Conservation (phyloP, 2,888 invertebrate species). For the Cyclophora punctaria region DNA sequence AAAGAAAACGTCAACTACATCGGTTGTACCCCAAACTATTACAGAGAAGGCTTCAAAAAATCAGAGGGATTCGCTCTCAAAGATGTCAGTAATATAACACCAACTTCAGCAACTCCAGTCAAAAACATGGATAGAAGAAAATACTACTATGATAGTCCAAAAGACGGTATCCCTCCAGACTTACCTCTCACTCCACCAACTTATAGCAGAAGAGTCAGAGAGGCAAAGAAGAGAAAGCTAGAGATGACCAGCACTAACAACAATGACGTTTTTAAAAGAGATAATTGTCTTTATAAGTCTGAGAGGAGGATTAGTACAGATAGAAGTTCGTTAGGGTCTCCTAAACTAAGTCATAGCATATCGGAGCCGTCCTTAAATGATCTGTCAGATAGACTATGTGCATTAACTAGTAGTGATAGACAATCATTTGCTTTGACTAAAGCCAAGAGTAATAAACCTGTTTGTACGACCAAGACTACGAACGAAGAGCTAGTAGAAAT, state of each 20-base stretch:
- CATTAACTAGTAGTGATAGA: slow-evolving; percentile 39
- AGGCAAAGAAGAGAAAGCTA: slow-evolving; percentile 65
- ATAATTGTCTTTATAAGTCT: slow-evolving; percentile 54
- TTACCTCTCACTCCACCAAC: slow-evolving; percentile 60
- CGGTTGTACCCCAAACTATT: slow-evolving; percentile 76
- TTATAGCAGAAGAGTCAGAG: slow-evolving; percentile 63
- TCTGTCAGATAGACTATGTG: slow-evolving; percentile 52
- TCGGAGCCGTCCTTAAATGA: slow-evolving; percentile 62
- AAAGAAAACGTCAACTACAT: slow-evolving; percentile 70
- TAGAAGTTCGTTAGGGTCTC: slow-evolving; percentile 33
- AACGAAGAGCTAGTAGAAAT: slow-evolving; percentile 73
- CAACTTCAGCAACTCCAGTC: slow-evolving; percentile 58
- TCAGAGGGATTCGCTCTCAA: slow-evolving; percentile 65
- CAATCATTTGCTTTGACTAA: slow-evolving; percentile 41
- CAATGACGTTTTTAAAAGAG: slow-evolving; percentile 49
- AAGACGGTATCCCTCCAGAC: slow-evolving; percentile 52
- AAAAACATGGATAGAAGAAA: slow-evolving; percentile 48
- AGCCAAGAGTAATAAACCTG: slow-evolving; percentile 31
- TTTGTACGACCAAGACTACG: slow-evolving; percentile 59
- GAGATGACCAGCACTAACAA: slow-evolving; percentile 53
- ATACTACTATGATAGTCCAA: slow-evolving; percentile 40
- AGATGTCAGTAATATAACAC: slow-evolving; percentile 78
- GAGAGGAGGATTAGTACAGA: slow-evolving; percentile 54
- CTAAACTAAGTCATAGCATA: slow-evolving; percentile 51
- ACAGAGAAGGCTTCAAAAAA: slow-evolving; percentile 76